phyloP scores from a whole-genome alignment of 2,888 invertebrate species.

The Drosophila siamana region DNA sequence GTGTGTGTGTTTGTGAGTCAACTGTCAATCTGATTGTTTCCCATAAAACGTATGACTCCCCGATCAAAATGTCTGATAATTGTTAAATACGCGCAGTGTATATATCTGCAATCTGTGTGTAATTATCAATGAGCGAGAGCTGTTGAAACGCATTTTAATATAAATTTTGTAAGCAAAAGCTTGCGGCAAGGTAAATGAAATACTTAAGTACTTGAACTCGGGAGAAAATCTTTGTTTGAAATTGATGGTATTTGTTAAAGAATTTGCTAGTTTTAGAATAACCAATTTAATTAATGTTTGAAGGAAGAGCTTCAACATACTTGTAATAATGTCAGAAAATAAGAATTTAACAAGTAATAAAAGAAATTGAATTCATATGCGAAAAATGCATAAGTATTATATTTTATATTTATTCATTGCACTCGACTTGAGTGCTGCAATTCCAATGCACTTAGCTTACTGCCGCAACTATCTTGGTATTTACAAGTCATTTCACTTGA shows the following conservation, averaged over 20 bases:
- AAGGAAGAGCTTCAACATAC: too few relatives aligned
- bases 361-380: not conserved
- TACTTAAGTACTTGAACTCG: not conserved
- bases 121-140: not conserved
- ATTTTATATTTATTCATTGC: not conserved
- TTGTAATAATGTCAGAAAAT: too few relatives aligned
- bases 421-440: not conserved
- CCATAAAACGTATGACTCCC: slow-evolving; percentile 16
- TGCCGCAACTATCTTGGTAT: slow-evolving; percentile 13
- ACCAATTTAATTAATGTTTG: too few relatives aligned
- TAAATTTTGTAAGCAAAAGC: not conserved
- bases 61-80: slow-evolving; percentile 12
- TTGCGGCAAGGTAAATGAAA: not conserved
- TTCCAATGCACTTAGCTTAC: slow-evolving; percentile 10
- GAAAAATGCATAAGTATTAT: too few relatives aligned
- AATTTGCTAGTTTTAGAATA: too few relatives aligned
- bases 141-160: not conserved
- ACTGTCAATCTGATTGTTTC: slow-evolving; percentile 14
- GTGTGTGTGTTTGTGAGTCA: slow-evolving; percentile 45
- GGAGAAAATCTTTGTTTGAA: not conserved
- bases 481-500: slow-evolving; percentile 36
- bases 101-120: not conserved
- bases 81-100: not conserved
- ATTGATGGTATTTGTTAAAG: too few relatives aligned
- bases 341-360: not conserved